Evolutionary conservation across 92 coral and sea anemone species (phyloP), one percentile per base, ranked within the genome.

Genomic region (Umimayanthus kanabou): DNA sequence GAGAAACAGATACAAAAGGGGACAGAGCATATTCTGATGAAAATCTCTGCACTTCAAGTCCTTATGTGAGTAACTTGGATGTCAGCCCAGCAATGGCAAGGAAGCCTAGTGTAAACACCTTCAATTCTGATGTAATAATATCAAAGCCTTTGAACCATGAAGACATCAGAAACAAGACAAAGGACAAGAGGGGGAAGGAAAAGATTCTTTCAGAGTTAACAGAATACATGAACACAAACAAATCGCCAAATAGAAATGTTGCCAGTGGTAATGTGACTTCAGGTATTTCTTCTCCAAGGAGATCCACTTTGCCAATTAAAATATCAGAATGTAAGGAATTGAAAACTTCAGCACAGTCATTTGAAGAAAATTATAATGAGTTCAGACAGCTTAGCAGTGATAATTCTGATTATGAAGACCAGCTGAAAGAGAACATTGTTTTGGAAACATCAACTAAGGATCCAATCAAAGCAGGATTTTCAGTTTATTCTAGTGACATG

Each of bases 151-250:
- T 47, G 65, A 45, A 15, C 30, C 66, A 70, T 57, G 85, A 87
- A 39, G 85, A 88, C 28, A 69, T 50, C 75, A 86, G 20, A 7
- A 70, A 55, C 22, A 91, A 89, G 66, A 18, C 39, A 37, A 92
- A 80, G 71, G 92, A 82, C 65, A 92, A 76, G 53, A 89, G 88
- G 76, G 91, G 94, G 9, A 95, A 93, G 50, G 93, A 93, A 58
- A 90, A 91, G 88, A 95, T 95, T 83, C 91, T 95, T 22, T 76
- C 87, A 82, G 98, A 95, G 80, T 91, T 95, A 16, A 93, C 96
- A 50, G 93, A 93, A 61, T 95, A 84, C 65, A 80, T 92, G 40
- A 89, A 92, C 76, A 86, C 90, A 75, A 91, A 85, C 16, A 84
- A 84, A 81, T 23, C 89, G 6, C 30, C 28, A 0, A 55, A 20